Evolutionary conservation across 2,888 invertebrate genomes (phyloP).

Genomic region (Leucophenga montana): DNA sequence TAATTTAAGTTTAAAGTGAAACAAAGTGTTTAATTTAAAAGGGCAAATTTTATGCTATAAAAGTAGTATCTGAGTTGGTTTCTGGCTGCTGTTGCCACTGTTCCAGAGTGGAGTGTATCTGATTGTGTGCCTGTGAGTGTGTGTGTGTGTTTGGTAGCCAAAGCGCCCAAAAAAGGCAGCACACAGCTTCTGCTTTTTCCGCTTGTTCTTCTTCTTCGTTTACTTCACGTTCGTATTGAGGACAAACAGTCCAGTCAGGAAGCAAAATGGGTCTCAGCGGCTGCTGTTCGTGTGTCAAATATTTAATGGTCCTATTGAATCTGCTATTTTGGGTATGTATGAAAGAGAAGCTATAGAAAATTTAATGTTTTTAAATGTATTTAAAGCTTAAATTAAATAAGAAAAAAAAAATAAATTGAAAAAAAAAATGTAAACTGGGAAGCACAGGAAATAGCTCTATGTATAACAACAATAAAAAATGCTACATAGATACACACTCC

Average conservation of each 20-base stretch:
- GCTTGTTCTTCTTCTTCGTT: no score
- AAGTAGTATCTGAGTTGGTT: no score
- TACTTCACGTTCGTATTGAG: neutral
- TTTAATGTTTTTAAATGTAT: neutral
- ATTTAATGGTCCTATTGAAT: conserved; percentile 72
- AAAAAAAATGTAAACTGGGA: conserved; percentile 21
- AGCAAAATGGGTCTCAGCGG: conserved; percentile 70
- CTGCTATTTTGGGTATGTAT: conserved; percentile 72
- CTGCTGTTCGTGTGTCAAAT: conserved; percentile 72
- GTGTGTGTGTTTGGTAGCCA: no score
- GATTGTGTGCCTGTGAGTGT: no score
- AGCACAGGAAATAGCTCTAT: conserved; percentile 12
- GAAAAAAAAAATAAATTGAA: conserved; percentile 30
- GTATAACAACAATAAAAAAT: conserved; percentile 49
- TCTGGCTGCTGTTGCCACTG: no score
- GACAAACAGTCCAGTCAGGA: conserved; percentile 1
- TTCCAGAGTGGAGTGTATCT: no score
- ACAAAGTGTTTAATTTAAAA: no score
- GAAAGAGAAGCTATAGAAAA: conserved; percentile 23
- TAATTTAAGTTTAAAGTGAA: no score
- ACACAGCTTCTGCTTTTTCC: no score
- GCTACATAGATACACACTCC: conserved; percentile 45
- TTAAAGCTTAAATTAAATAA: neutral
- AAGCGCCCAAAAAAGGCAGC: no score
- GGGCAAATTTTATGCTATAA: no score